Base-by-base conservation (phyloP, 1,140 invertebrate genomes). In the Conopomorpha cramerella region DNA sequence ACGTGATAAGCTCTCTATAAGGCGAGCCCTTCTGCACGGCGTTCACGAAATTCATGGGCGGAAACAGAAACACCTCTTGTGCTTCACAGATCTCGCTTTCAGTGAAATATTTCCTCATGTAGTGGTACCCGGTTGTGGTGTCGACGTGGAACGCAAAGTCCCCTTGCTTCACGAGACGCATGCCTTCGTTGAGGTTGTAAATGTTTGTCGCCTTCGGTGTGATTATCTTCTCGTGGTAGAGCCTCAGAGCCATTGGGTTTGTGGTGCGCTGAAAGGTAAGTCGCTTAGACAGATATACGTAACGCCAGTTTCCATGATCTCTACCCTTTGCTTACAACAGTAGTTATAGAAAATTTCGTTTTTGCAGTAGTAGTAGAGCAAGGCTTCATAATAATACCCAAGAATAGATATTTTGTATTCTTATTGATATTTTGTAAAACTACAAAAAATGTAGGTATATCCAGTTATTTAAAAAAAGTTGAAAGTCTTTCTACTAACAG, bases 81-180 rank as follows among this genome's bases (percentile, higher is more conserved):
- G 82, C 61, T 39, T 84, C 84, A 40, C 84, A 86, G 25, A 86
- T 82, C 47, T 85, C 81, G 2, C 79, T 52, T 41, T 85, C 82
- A 0, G 48, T 68, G 38, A 85, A 86, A 8, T 77, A 81, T 8
- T 80, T 74, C 23, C 67, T 66, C 46, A 86, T 85, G 3, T 84
- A 80, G 36, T 81, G 80, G 49, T 86, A 87, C 0, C 80, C 84
- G 1, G 77, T 79, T 2, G 81, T 76, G 3, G 79, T 78, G 49
- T 86, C 84, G 0, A 84, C 72, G 33, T 85, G 82, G 55, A 84
- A 86, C 1, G 84, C 85, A 46, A 82, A 86, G 0, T 81, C 83
- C 0, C 77, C 73, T 8, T 41, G 38, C 34, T 76, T 77, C 1
- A 77, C 77, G 13, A 66, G 30, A 0, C 30, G 38, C 58, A 79